Conservation (phyloP, 2,797 vertebrate species). For the Pipistrellus pygmaeus region DNA sequence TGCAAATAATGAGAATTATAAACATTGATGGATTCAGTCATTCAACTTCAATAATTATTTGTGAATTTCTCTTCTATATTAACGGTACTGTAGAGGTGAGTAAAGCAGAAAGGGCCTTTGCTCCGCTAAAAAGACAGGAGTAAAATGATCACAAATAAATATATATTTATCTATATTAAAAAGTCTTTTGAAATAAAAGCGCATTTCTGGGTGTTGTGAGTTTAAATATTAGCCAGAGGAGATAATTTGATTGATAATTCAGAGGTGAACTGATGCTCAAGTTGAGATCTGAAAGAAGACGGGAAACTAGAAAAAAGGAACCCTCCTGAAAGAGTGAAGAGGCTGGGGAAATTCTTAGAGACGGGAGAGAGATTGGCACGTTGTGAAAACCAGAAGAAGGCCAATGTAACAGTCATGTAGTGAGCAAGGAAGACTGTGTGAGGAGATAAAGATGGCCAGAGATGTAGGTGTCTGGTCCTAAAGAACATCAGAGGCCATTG, state of each 20-base stretch:
- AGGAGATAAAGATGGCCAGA: not conserved
- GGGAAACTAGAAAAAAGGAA: not conserved
- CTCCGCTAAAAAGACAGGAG: not conserved
- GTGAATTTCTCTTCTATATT: not conserved
- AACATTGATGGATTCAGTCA: not conserved
- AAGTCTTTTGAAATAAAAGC: not conserved
- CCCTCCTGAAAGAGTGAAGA: not conserved
- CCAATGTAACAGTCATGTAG: not conserved
- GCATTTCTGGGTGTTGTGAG: not conserved
- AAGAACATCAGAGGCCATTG: not conserved
- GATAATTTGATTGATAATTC: not conserved
- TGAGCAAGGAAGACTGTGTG: not conserved
- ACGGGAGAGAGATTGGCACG: not conserved
- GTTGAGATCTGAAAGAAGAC: slow-evolving; percentile 9
- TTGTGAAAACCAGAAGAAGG: not conserved
- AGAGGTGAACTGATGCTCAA: not conserved
- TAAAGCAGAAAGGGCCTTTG: not conserved
- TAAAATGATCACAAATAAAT: slow-evolving; percentile 7
- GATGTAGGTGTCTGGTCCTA: accelerated
- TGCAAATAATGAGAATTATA: not conserved
- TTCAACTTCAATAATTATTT: not conserved
- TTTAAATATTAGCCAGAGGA: not conserved
- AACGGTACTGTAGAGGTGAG: not conserved
- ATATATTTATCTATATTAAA: not conserved
- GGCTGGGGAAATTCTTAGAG: not conserved